These are phyloP conservation scores for Ophioderma brevispina DNA, from an alignment of 35 echinoderm and acorn worm genomes.

Conservation along the genomic window DNA sequence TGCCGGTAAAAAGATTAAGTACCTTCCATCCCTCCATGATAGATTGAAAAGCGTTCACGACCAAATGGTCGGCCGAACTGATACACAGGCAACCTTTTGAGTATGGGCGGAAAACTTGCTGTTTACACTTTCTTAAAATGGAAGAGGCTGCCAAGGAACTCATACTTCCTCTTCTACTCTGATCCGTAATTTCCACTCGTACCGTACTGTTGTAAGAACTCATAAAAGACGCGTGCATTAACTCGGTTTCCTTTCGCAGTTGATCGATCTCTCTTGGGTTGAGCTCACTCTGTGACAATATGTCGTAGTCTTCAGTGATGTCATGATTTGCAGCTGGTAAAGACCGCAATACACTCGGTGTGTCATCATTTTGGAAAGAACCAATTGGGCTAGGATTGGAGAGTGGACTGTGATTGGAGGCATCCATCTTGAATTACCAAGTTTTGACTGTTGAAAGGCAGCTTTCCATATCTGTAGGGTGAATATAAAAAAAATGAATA, in stretches of 20 bases:
- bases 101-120: slow-evolving; percentile 56
- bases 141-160: slow-evolving; percentile 5
- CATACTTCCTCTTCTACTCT: background rate
- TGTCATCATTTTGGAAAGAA: background rate
- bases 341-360: background rate
- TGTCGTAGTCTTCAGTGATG: background rate
- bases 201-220: background rate
- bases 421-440: no score
- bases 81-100: slow-evolving; percentile 40
- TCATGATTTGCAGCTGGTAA: background rate
- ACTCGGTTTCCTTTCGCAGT: background rate
- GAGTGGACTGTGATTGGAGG: no score
- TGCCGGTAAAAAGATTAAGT: slow-evolving; percentile 31
- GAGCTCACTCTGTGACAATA: background rate
- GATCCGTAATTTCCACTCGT: slow-evolving; percentile 30
- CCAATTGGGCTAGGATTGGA: no score
- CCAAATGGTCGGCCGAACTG: slow-evolving; percentile 55
- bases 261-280: background rate
- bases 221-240: background rate
- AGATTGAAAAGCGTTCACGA: slow-evolving; percentile 33
- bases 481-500: no score
- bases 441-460: no score
- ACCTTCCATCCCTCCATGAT: slow-evolving; percentile 17
- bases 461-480: no score
- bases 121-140: slow-evolving; percentile 34